Evolutionary conservation across 2,797 vertebrate species (phyloP).

Genomic region (Trematomus bernacchii): DNA sequence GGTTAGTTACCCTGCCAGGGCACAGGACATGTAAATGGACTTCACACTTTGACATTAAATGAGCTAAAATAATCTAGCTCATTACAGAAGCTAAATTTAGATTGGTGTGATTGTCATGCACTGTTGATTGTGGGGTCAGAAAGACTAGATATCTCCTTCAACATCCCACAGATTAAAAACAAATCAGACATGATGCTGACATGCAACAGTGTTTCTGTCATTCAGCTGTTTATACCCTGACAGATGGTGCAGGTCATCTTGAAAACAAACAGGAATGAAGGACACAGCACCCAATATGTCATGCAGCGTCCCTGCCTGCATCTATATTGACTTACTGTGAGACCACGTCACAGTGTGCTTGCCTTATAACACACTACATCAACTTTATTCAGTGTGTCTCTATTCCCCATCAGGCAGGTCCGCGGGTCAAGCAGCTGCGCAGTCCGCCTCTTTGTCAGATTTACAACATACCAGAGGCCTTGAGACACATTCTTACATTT

Average conservation of each 20-base stretch:
- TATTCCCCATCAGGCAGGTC: conserved; percentile 64
- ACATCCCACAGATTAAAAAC: not conserved
- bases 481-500: conserved; percentile 68
- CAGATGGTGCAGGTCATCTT: conserved; percentile 75
- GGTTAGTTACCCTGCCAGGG: conserved; percentile 67
- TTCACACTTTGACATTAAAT: conserved; percentile 61
- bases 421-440: conserved; percentile 68
- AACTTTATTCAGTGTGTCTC: conserved; percentile 62
- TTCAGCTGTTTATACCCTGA: conserved; percentile 62
- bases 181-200: conserved; percentile 34
- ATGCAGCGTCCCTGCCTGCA: conserved; percentile 50
- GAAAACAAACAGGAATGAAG: conserved; percentile 78
- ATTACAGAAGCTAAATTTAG: conserved; percentile 46
- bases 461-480: conserved; percentile 69
- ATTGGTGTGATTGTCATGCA: not conserved
- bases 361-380: conserved; percentile 65
- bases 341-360: conserved; percentile 52
- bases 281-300: conserved; percentile 67
- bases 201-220: conserved; percentile 56
- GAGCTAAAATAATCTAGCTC: conserved; percentile 59
- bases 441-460: conserved; percentile 67
- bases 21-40: conserved; percentile 73
- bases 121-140: conserved; percentile 6
- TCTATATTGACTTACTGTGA: conserved; percentile 69
- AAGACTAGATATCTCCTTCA: not conserved